Percentiles rank a stretch among this genome's conserved stretches.
Conservation (phyloP, 1,140 invertebrate species). For the Asobara japonica region DNA sequence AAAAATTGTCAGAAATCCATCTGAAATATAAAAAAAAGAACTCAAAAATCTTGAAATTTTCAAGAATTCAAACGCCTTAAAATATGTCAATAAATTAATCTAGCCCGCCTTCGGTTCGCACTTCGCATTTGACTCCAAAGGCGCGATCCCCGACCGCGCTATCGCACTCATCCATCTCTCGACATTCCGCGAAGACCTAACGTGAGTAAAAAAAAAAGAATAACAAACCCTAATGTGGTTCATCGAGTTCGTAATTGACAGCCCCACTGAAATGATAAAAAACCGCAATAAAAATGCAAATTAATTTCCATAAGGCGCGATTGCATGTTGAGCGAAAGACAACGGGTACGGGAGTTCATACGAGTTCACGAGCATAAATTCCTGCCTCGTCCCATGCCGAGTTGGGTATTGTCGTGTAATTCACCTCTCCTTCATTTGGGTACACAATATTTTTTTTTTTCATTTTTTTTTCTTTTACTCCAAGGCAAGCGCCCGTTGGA, state of each 20-base stretch:
- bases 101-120: no score
- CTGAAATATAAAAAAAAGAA: no score
- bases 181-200: no score
- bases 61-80: no score
- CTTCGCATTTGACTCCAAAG: no score
- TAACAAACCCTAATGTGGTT: background rate
- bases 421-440: conserved; percentile 15
- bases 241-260: background rate
- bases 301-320: conserved; percentile 8
- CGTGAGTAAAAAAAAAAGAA: no score
- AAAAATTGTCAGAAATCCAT: no score
- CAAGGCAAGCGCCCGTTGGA: background rate
- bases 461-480: background rate
- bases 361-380: conserved; percentile 60
- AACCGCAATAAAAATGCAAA: conserved; percentile 19
- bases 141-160: no score
- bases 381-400: conserved; percentile 19
- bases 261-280: background rate
- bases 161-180: no score
- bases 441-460: background rate
- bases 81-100: no score
- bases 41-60: no score
- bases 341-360: conserved; percentile 53
- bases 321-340: conserved; percentile 23
- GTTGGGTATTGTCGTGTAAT: conserved; percentile 29